phyloP scores from a whole-genome alignment of 2,888 invertebrate species.

The Melanostoma mellinum region DNA sequence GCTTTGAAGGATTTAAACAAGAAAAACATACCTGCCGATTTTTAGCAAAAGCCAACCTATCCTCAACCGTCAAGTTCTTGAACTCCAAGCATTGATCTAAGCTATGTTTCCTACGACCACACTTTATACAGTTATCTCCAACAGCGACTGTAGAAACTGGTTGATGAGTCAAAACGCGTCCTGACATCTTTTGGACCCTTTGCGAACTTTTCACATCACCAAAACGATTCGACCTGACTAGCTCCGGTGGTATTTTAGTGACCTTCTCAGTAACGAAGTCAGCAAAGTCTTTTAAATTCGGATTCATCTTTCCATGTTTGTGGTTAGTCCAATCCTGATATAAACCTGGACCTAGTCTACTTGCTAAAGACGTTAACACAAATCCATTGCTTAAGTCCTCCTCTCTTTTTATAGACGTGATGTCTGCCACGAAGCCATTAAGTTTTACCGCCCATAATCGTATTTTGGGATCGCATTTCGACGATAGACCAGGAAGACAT shows the following conservation, averaged over 20 bases:
- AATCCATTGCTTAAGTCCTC: constrained; percentile 17
- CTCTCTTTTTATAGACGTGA: constrained; percentile 25
- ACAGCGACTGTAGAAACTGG: too few relatives aligned
- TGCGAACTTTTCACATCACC: neutral
- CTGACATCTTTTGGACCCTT: constrained; percentile 2
- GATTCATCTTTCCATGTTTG: neutral
- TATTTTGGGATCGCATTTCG: constrained; percentile 13
- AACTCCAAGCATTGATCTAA: too few relatives aligned
- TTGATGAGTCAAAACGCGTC: too few relatives aligned
- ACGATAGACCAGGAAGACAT: constrained; percentile 2
- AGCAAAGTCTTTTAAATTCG: constrained; percentile 2
- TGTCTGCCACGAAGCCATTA: constrained; percentile 30
- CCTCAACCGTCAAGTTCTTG: too few relatives aligned
- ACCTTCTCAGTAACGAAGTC: constrained; percentile 27
- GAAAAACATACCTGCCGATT: too few relatives aligned
- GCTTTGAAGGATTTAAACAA: too few relatives aligned
- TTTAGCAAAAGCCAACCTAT: too few relatives aligned
- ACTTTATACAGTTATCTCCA: too few relatives aligned
- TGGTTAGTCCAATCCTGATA: constrained; percentile 16
- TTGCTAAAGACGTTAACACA: constrained; percentile 9
- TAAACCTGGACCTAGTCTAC: constrained; percentile 11
- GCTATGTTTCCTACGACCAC: too few relatives aligned
- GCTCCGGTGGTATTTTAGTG: constrained; percentile 12
- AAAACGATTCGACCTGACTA: neutral
- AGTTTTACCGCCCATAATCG: too few relatives aligned